phyloP scores from a whole-genome alignment of 1,140 invertebrate species.

The Homarus americanus region DNA sequence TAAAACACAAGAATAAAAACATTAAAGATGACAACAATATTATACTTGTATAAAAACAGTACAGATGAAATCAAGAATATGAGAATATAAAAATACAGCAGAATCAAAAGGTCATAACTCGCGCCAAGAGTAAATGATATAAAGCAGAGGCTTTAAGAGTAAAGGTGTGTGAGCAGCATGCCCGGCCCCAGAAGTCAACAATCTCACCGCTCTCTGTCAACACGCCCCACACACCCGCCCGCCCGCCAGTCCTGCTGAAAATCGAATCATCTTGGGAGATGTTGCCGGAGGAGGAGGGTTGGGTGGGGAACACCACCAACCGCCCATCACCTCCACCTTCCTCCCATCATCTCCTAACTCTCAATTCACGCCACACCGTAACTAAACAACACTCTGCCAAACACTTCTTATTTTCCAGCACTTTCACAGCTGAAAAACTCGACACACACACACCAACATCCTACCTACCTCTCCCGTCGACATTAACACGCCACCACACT shows the following conservation, averaged over 20 bases:
- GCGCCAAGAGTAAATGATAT: neutral
- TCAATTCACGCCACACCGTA: no score
- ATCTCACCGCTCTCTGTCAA: neutral
- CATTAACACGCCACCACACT: no score
- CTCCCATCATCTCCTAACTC: neutral
- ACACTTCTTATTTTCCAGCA: no score
- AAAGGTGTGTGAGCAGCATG: neutral
- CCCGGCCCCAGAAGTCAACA: neutral
- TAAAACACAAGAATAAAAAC: no score
- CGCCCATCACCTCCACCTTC: neutral
- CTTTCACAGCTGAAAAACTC: no score
- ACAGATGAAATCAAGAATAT: no score
- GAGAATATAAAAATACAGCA: neutral
- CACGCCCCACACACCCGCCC: neutral
- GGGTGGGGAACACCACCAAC: neutral
- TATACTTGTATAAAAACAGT: no score
- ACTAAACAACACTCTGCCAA: no score
- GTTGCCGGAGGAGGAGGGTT: neutral
- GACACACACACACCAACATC: no score
- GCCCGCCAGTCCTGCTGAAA: neutral
- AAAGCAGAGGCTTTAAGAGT: neutral
- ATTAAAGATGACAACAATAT: no score
- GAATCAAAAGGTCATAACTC: neutral
- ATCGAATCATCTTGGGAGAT: slow-evolving; percentile 3
- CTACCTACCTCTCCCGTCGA: no score